Evolutionary conservation across 2,797 vertebrate genomes (phyloP).

Genomic region (Pygocentrus nattereri): DNA sequence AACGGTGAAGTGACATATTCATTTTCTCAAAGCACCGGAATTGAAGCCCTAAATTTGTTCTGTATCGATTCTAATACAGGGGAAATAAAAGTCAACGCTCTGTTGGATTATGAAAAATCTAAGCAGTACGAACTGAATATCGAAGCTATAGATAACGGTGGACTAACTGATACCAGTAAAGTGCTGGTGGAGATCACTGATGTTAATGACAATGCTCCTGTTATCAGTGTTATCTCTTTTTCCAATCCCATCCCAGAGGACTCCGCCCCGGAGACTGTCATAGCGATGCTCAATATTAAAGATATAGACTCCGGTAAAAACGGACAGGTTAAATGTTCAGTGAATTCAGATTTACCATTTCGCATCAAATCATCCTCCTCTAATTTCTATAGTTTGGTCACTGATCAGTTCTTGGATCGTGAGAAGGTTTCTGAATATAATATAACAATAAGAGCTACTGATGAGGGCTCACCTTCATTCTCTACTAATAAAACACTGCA

Average conservation of each 20-base stretch:
- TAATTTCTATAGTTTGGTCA: conserved; percentile 58
- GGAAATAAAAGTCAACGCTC: conserved; percentile 67
- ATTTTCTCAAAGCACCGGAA: conserved; percentile 25
- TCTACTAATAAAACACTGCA: conserved; percentile 56
- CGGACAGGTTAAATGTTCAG: conserved; percentile 64
- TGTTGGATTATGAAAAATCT: conserved; percentile 76
- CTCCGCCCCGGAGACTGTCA: conserved; percentile 66
- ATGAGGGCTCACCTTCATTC: conserved; percentile 56
- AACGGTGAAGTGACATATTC: conserved; percentile 47
- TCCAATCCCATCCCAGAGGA: conserved; percentile 66
- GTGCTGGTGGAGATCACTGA: conserved; percentile 69
- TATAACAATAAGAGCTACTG: conserved; percentile 54
- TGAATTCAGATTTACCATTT: conserved; percentile 65
- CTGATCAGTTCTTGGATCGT: conserved; percentile 53
- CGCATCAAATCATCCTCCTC: neutral
- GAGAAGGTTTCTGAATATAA: conserved; percentile 53
- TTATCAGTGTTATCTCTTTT: conserved; percentile 63
- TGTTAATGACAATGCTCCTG: conserved; percentile 72
- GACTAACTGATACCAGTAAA: conserved; percentile 58
- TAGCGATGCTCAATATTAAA: conserved; percentile 79
- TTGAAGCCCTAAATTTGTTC: conserved; percentile 42
- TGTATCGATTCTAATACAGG: conserved; percentile 68
- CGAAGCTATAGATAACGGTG: conserved; percentile 53
- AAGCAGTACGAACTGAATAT: conserved; percentile 72
- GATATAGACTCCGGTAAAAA: conserved; percentile 74